phyloP scores from a whole-genome alignment of 1,140 invertebrate genomes.

The Solenopsis invicta region DNA sequence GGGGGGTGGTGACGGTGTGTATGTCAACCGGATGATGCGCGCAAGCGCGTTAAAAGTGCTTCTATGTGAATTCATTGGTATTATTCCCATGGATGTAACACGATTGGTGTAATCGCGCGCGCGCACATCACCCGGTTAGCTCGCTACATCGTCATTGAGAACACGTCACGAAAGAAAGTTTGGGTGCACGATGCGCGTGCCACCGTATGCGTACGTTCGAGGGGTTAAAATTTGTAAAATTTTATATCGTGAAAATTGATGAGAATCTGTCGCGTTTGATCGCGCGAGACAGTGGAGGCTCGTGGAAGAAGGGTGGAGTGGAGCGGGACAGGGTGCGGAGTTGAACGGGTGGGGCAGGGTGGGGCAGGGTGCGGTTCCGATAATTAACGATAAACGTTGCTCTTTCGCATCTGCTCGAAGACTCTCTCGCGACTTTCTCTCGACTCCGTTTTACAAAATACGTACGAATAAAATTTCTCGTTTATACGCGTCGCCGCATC shows the following conservation, averaged over 20 bases:
- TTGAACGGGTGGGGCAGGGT: too few relatives aligned
- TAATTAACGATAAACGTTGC: conserved; percentile 55
- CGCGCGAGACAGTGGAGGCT: too few relatives aligned
- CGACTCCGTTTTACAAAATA: background rate
- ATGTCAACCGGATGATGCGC: background rate
- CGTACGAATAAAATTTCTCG: background rate
- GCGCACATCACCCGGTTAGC: background rate
- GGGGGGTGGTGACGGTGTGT: conserved; percentile 38
- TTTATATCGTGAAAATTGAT: too few relatives aligned
- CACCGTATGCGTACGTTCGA: too few relatives aligned
- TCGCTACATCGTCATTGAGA: background rate
- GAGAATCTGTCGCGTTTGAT: too few relatives aligned
- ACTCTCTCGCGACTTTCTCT: background rate
- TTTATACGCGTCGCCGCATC: background rate
- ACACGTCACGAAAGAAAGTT: background rate
- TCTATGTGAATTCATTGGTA: background rate
- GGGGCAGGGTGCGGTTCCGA: conserved; percentile 84
- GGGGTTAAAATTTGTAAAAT: too few relatives aligned
- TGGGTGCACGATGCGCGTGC: background rate
- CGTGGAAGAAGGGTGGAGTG: too few relatives aligned
- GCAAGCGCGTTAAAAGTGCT: conserved; percentile 14
- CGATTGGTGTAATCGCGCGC: background rate
- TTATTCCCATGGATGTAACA: background rate
- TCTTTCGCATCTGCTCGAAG: conserved; percentile 1
- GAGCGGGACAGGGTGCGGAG: too few relatives aligned